Evolutionary conservation across 1,140 invertebrate species (phyloP).

Genomic region (Zelostemma sp.): DNA sequence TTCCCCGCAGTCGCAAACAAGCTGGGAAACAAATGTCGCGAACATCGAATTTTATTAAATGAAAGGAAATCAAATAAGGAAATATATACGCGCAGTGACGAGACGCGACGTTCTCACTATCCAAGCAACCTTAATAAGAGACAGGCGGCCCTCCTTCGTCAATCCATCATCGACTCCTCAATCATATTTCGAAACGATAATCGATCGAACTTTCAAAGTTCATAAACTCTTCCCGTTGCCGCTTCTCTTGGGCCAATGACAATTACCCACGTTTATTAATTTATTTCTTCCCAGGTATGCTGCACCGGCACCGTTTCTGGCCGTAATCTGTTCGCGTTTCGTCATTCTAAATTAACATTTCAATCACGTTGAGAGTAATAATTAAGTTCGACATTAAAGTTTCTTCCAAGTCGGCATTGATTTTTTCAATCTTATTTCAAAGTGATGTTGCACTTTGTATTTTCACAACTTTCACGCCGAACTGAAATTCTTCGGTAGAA

Average conservation of each 20-base stretch:
- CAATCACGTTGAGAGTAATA: too few species aligned
- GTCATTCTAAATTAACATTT: too few species aligned
- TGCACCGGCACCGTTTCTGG: too few species aligned
- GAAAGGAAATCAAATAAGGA: conserved; percentile 42
- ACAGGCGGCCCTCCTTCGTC: background rate
- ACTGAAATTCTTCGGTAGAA: too few species aligned
- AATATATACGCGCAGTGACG: conserved; percentile 20
- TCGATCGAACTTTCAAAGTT: conserved; percentile 7
- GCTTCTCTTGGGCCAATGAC: background rate
- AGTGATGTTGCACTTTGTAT: too few species aligned
- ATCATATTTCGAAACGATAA: background rate
- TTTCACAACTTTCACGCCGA: too few species aligned
- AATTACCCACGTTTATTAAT: background rate
- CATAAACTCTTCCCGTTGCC: background rate
- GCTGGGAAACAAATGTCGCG: conserved; percentile 3
- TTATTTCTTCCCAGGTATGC: too few species aligned
- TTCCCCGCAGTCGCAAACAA: conserved; percentile 13
- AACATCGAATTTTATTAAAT: conserved; percentile 22
- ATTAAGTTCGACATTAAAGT: too few species aligned
- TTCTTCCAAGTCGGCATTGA: too few species aligned
- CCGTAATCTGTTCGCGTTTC: too few species aligned
- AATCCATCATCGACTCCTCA: background rate
- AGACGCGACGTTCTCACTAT: background rate
- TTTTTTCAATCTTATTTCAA: too few species aligned
- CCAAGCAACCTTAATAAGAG: conserved; percentile 7